Evolutionary conservation across 2,113 vertebrate species (phyloP).

Genomic region (Erythrolamprus reginae): DNA sequence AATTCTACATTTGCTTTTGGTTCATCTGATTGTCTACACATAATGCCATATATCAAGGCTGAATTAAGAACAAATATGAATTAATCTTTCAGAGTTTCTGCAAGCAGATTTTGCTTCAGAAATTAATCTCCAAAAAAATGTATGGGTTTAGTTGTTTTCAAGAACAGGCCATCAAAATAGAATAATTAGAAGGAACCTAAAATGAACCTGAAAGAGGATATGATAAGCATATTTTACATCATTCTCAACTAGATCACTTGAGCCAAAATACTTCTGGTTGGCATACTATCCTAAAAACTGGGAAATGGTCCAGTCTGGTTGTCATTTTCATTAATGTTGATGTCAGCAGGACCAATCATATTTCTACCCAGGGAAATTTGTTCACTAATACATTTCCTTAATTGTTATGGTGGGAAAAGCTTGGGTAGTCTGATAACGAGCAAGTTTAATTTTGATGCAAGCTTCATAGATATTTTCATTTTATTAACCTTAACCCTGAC

Average conservation of each 20-base stretch:
- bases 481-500: conserved; percentile 38
- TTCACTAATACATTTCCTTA: conserved; percentile 32
- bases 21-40: not conserved
- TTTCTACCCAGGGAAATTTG: conserved; percentile 32
- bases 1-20: not conserved
- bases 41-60: not conserved
- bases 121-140: not conserved
- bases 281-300: conserved; percentile 13
- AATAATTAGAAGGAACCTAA: not conserved
- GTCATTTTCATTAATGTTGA: conserved; percentile 33
- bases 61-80: not conserved
- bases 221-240: not conserved
- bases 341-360: conserved; percentile 33
- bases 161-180: not conserved
- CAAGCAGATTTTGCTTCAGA: not conserved
- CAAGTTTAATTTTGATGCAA: conserved; percentile 38
- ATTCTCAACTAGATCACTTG: not conserved
- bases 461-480: conserved; percentile 49
- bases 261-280: conserved; percentile 4
- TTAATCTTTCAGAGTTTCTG: not conserved
- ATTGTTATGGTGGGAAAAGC: conserved; percentile 39
- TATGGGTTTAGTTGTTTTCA: not conserved
- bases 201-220: not conserved
- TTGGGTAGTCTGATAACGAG: conserved; percentile 41
- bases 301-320: conserved; percentile 17